Base-by-base conservation (phyloP, 2,797 vertebrate species). In the Acipenser ruthenus region DNA sequence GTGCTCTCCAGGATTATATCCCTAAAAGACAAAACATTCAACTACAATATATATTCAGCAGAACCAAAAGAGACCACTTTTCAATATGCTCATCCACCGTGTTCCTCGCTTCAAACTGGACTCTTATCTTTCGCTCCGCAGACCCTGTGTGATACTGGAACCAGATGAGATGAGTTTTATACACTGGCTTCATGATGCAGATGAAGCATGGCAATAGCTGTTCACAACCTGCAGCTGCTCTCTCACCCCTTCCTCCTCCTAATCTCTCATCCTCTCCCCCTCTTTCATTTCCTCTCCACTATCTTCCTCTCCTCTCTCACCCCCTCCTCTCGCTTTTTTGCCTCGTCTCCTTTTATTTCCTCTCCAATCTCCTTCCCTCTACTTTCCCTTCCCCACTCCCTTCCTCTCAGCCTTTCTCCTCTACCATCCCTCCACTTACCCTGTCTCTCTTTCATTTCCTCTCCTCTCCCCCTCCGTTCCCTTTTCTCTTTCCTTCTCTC, bases 1-100 rank as follows among this genome's bases (percentile, higher is more conserved):
- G 83, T 93, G 79, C 93, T 95, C 79, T 93, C 89, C 15, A 95
- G 86, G 73, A 94, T 82, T 73, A 95, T 92, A 80, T 94, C 93
- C 73, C 93, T 95, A 78, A 49, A 71, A 65, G 60, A 50, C 49
- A 52, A 49, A 10, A 37, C 23, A 2, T 37, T 37, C 11, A 51
- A 56, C 8, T 9, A 61, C 13, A 51, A 18, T 6, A 3, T 10
- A 13, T 10, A 4, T 55, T 10, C n/a, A 23, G 0, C 11, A 6
- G 3, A 49, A 7, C 1, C 3, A 12, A 1, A 15, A n/a, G 15
- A 11, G 23, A 50, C 61, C 63, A 50, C 58, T 47, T 53, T 12
- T 55, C 18, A 23, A n/a, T 12, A 8, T 49, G 47, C 23, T 37
- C 23, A 37, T 37, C 23, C 23, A 37, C 23, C 4, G 23, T 37